A percentile compares a stretch with the other conserved stretches of the same genome.
Evolutionary conservation across 2,113 vertebrate species (phyloP).

Genomic region (Malurus melanocephalus): DNA sequence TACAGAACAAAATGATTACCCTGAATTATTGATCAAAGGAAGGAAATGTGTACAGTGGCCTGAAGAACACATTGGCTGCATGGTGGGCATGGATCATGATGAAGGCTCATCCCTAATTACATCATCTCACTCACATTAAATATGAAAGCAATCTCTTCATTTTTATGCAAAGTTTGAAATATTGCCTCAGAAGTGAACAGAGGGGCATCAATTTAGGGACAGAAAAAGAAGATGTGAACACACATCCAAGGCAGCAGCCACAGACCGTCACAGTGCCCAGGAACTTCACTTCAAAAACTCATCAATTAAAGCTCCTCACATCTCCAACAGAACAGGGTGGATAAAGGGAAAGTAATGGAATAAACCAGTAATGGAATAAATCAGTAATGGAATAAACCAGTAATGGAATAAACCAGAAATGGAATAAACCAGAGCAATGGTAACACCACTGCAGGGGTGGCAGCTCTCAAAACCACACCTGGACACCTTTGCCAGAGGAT

Average conservation of each 20-base stretch:
- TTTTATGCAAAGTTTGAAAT: neutral
- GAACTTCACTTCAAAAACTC: neutral
- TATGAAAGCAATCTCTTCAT: neutral
- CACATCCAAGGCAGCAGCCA: neutral
- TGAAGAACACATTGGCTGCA: neutral
- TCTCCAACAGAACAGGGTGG: neutral
- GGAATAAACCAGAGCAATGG: neutral
- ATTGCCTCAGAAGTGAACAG: neutral
- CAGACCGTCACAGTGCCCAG: fast-evolving
- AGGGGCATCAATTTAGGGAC: neutral
- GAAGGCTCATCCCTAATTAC: neutral
- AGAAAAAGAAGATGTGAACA: neutral
- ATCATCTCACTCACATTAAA: neutral
- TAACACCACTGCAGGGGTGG: neutral
- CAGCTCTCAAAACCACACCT: neutral
- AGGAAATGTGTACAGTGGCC: neutral
- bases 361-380: neutral
- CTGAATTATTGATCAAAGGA: constrained; percentile 47
- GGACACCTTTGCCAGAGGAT: neutral
- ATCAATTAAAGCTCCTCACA: neutral
- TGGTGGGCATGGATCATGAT: neutral
- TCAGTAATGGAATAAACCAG: fast-evolving
- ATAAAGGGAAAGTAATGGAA: neutral
- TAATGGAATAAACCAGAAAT: fast-evolving
- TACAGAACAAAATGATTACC: constrained; percentile 41